Percentiles rank a stretch among this genome's conserved stretches.
Conservation (phyloP, 2,888 invertebrate genomes). For the Dendrolimus pini region DNA sequence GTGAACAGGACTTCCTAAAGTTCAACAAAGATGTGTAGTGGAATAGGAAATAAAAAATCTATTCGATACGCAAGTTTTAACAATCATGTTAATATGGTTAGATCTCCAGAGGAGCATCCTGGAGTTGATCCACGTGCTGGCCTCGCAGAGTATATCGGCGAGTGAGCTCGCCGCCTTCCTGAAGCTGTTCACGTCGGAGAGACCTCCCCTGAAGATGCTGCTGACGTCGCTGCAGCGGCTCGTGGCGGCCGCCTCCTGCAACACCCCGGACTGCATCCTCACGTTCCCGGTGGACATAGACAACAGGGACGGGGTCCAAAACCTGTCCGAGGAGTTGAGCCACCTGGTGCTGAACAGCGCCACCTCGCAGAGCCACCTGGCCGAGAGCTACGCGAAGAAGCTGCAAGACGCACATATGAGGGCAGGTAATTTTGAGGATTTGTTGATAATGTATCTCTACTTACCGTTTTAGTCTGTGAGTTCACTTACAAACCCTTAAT, state of each 20-base stretch:
- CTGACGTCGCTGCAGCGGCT: constrained; percentile 63
- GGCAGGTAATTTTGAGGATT: constrained; percentile 25
- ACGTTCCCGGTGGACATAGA: constrained; percentile 61
- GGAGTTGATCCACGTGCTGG: constrained; percentile 77
- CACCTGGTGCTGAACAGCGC: constrained; percentile 25
- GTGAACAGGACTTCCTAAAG: too few relatives aligned
- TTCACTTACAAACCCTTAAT: too few relatives aligned
- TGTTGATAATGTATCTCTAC: too few relatives aligned
- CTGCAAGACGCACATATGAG: constrained; percentile 35
- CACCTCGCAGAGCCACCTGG: constrained; percentile 40
- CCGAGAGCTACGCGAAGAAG: constrained; percentile 37
- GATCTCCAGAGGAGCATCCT: constrained; percentile 81
- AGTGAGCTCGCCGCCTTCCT: constrained; percentile 76
- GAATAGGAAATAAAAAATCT: too few relatives aligned
- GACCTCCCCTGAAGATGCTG: constrained; percentile 68
- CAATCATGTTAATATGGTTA: constrained; percentile 22
- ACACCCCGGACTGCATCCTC: constrained; percentile 75
- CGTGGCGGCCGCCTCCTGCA: constrained; percentile 39
- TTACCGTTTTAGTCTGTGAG: too few relatives aligned
- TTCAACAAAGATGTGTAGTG: too few relatives aligned
- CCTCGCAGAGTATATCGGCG: constrained; percentile 69
- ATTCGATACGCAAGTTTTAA: too few relatives aligned
- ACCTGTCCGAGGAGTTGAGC: constrained; percentile 27
- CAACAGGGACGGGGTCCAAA: constrained; percentile 22
- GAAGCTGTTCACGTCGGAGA: constrained; percentile 75